phyloP scores from a whole-genome alignment of 2,797 vertebrate genomes.

The Anguilla anguilla region DNA sequence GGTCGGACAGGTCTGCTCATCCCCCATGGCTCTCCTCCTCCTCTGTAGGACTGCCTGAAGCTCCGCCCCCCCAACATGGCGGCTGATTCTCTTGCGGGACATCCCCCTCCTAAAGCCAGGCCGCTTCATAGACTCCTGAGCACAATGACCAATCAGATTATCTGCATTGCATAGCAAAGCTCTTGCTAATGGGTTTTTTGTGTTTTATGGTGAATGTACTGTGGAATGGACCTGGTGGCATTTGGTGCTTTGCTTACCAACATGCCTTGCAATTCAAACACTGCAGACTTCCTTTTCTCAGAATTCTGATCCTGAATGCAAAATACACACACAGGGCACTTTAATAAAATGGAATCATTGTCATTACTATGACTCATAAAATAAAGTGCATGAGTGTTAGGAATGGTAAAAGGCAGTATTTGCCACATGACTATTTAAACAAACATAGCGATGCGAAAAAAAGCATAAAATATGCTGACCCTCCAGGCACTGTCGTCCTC shows the following conservation, averaged over 20 bases:
- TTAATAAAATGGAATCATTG: not conserved
- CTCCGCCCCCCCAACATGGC: slow-evolving; percentile 63
- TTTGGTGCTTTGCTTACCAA: slow-evolving; percentile 65
- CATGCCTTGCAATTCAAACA: slow-evolving; percentile 76
- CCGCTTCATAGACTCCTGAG: slow-evolving; percentile 65
- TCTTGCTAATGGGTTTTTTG: not conserved
- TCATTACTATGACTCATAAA: not conserved
- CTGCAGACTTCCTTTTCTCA: slow-evolving; percentile 71
- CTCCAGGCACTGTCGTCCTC: slow-evolving; percentile 67
- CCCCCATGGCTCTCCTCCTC: slow-evolving; percentile 70
- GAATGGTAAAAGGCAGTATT: not conserved
- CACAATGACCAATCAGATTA: slow-evolving; percentile 18
- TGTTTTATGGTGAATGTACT: not conserved
- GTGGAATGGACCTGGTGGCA: not conserved
- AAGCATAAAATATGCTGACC: slow-evolving; percentile 52
- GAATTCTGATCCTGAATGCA: slow-evolving; percentile 57
- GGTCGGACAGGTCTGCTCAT: slow-evolving; percentile 18
- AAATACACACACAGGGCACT: not conserved
- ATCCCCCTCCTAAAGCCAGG: slow-evolving; percentile 43
- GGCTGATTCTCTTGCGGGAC: slow-evolving; percentile 54
- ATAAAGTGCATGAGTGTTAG: not conserved
- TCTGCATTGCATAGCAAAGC: not conserved
- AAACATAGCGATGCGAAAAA: not conserved
- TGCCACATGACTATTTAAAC: not conserved
- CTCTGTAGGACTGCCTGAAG: slow-evolving; percentile 75